Evolutionary conservation across 2,113 vertebrate species (phyloP), one percentile per base, ranked within the genome.

Genomic region (Centropristis striata): DNA sequence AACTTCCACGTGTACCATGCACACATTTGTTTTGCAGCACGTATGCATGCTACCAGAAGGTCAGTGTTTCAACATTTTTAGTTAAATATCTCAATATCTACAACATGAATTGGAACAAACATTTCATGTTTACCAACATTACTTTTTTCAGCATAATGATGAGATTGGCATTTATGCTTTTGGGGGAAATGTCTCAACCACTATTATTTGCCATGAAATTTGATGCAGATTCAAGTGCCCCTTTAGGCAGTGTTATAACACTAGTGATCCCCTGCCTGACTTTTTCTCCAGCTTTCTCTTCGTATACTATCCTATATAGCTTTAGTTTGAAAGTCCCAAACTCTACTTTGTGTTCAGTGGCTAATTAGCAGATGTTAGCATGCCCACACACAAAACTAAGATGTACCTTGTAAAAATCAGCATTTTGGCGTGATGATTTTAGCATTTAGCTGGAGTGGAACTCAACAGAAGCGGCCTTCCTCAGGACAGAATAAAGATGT

Each of bases 21-120:
- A 25, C 63, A 36, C 39, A 8, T 79, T 73, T 85, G 82, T 87
- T 72, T 87, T 71, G 49, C 28, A 70, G 39, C 57, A 23, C 49
- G 28, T 42, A n/a, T n/a, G n/a, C n/a, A n/a, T n/a, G n/a, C n/a
- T n/a, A n/a, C n/a, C n/a, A n/a, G n/a, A n/a, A n/a, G n/a, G n/a
- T n/a, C n/a, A n/a, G n/a, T n/a, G n/a, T n/a, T n/a, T n/a, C n/a
- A n/a, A n/a, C 32, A 32, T 32, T 32, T 32, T 32, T 3, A 32
- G 39, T 46, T 20, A 75, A 28, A 74, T 13, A 28, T 44, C 8
- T 4, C 8, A 46, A 28, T 14, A 63, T 74, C 8, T 47, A 18
- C 3, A 10, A 15, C 15, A 49, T 39, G n/a, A 36, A 32, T 15
- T 13, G 11, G 3, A 1, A 16, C 21, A 13, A 47, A 50, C 1